Percentiles rank a stretch among this genome's conserved stretches.
These are phyloP conservation scores for Gymnothorax javanicus DNA, from an alignment of 2,797 vertebrate species.

Conservation along the genomic window DNA sequence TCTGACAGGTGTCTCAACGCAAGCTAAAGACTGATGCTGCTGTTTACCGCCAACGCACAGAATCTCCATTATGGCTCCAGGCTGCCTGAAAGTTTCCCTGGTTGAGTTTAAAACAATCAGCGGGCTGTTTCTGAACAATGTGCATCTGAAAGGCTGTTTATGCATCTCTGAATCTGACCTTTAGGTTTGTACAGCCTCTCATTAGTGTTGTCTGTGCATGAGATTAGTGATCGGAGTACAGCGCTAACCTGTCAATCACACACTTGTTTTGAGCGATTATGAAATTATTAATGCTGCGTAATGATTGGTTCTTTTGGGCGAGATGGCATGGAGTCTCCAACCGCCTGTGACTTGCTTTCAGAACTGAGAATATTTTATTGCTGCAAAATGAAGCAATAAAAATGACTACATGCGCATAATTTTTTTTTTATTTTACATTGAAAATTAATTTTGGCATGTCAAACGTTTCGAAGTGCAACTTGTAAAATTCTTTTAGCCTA, in stretches of 20 bases:
- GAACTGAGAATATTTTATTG: not conserved
- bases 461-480: not conserved
- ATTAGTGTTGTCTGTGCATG: not conserved
- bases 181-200: not conserved
- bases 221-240: not conserved
- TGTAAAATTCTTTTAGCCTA: not conserved
- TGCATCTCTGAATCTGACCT: not conserved
- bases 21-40: not conserved
- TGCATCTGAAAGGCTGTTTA: not conserved
- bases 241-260: not conserved
- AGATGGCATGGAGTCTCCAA: not conserved
- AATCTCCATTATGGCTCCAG: not conserved
- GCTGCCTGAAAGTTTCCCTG: not conserved
- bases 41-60: constrained; percentile 3
- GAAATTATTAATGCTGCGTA: not conserved
- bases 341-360: not conserved
- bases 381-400: not conserved
- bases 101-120: not conserved
- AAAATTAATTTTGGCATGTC: not conserved
- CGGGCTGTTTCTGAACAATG: not conserved
- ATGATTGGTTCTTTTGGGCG: not conserved
- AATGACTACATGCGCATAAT: not conserved
- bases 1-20: constrained; percentile 47
- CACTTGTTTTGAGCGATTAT: not conserved
- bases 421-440: not conserved